Evolutionary conservation across 2,113 vertebrate genomes (phyloP).

Genomic region (Sinocyclocheilus grahami): DNA sequence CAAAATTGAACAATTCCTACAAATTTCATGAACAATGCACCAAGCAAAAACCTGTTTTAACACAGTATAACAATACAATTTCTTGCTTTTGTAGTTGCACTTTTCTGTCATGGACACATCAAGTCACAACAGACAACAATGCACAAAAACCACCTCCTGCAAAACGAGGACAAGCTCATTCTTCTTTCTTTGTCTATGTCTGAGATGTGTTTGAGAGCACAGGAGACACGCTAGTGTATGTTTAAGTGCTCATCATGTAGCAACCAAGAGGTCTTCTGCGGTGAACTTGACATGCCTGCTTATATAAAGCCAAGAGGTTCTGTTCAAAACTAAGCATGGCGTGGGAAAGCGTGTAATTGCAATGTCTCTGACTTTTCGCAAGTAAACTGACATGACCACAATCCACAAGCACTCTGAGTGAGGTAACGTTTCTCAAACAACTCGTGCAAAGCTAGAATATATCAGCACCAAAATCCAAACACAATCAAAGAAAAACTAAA

Average conservation of each 20-base stretch:
- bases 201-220: neutral
- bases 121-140: neutral
- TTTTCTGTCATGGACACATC: neutral
- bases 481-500: neutral
- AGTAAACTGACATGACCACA: constrained; percentile 1
- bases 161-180: neutral
- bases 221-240: neutral
- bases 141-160: neutral
- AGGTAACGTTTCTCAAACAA: neutral
- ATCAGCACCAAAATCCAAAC: neutral
- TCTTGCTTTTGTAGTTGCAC: neutral
- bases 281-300: constrained; percentile 10
- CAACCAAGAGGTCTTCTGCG: neutral
- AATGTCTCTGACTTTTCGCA: neutral
- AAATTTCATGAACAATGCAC: too few species aligned
- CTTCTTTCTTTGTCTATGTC: neutral
- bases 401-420: neutral
- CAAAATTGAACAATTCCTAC: too few species aligned
- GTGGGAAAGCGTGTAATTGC: neutral
- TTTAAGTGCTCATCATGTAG: neutral
- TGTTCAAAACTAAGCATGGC: constrained; percentile 1
- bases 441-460: neutral
- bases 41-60: neutral
- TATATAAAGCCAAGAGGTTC: neutral
- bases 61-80: neutral